Evolutionary conservation across 2,113 vertebrate species (phyloP).

Genomic region (Ceratotherium simum): DNA sequence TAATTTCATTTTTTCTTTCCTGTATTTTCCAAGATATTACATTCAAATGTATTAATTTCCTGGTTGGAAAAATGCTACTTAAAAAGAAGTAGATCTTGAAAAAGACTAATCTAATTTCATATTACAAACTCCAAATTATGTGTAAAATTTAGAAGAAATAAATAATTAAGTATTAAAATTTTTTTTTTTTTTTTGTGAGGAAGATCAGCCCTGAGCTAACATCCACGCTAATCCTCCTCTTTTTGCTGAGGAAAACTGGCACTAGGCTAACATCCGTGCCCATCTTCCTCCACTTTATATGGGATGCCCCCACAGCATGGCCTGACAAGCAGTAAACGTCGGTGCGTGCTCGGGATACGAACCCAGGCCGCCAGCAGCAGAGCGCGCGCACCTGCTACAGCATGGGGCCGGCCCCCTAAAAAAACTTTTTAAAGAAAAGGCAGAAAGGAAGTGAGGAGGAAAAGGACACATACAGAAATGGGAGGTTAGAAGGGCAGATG

Average conservation of each 20-base stretch:
- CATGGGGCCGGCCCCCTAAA: neutral
- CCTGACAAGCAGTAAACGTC: too few species aligned
- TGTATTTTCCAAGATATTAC: slow-evolving; percentile 39
- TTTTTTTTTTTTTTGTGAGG: too few species aligned
- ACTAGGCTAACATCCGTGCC: too few species aligned
- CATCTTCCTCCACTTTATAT: too few species aligned
- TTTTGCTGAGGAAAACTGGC: too few species aligned
- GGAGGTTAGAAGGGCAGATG: neutral
- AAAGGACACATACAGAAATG: neutral
- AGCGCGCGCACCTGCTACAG: too few species aligned
- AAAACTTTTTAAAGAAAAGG: neutral
- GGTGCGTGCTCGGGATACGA: too few species aligned
- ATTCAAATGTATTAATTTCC: slow-evolving; percentile 3
- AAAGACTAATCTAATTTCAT: slow-evolving; percentile 40
- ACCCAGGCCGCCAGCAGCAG: too few species aligned
- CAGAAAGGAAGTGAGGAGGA: neutral
- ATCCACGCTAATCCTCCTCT: too few species aligned
- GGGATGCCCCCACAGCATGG: too few species aligned
- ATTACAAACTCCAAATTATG: neutral
- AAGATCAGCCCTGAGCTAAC: too few species aligned
- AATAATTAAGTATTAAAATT: neutral
- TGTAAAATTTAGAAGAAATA: slow-evolving; percentile 18
- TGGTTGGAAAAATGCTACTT: slow-evolving; percentile 13
- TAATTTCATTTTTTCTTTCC: neutral
- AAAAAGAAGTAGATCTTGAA: slow-evolving; percentile 31